Conservation (phyloP, 2,888 invertebrate species). For the Toxonevra muliebris region DNA sequence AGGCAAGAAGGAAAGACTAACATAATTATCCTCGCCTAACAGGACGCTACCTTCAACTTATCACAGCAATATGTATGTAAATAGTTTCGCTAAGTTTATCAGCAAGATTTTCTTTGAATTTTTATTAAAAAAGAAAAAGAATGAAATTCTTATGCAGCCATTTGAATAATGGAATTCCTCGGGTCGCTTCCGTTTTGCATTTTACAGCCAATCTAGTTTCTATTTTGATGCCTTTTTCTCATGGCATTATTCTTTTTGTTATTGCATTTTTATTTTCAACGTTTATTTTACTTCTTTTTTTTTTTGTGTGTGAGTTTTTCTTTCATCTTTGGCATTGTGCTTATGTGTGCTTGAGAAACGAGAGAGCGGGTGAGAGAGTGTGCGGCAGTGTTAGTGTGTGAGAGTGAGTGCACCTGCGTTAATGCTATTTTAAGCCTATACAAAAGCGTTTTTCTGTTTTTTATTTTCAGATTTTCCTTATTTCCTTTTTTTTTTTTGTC, state of each 20-base stretch:
- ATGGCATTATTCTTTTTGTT: not conserved
- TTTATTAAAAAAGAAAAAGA: slow-evolving; percentile 29
- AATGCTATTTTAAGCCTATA: slow-evolving; percentile 32
- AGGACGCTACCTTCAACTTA: too few species aligned
- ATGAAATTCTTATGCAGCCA: not conserved
- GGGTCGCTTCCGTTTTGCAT: too few species aligned
- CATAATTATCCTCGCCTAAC: too few species aligned
- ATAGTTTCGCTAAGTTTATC: too few species aligned
- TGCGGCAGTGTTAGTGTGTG: not conserved
- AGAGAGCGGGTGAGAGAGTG: not conserved
- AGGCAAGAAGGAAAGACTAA: too few species aligned
- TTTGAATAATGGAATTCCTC: too few species aligned
- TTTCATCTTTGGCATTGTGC: not conserved
- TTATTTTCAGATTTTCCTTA: slow-evolving; percentile 13
- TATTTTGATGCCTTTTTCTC: not conserved
- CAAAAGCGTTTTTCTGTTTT: slow-evolving; percentile 20
- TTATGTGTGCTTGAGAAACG: not conserved
- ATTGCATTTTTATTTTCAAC: slow-evolving; percentile 5
- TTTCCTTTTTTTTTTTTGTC: not conserved
- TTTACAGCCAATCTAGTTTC: slow-evolving; percentile 7
- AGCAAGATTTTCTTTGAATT: not conserved
- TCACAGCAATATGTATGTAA: too few species aligned
- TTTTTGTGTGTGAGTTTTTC: slow-evolving; percentile 16
- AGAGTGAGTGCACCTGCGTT: slow-evolving; percentile 28
- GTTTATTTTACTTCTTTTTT: not conserved